These are phyloP conservation scores for Platanista minor DNA, from an alignment of 2,113 vertebrate species.

Conservation along the genomic window DNA sequence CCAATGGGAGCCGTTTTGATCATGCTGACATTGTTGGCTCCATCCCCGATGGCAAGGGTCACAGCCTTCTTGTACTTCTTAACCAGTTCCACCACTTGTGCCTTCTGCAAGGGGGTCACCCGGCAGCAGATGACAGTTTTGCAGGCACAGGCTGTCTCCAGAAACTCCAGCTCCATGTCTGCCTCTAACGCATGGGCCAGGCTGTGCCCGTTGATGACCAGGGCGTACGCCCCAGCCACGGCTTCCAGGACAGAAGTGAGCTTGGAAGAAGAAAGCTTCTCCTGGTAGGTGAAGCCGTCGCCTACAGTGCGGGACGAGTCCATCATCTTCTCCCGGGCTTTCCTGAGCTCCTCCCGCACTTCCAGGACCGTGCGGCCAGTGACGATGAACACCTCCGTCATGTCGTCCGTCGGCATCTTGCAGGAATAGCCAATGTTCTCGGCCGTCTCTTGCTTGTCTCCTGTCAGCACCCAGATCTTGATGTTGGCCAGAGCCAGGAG, in stretches of 20 bases:
- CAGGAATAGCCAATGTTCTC: slow-evolving; percentile 97
- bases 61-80: slow-evolving; percentile 95
- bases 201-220: slow-evolving; percentile 94
- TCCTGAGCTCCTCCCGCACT: slow-evolving; percentile 93
- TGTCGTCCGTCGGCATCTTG: slow-evolving; percentile 95
- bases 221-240: slow-evolving; percentile 90
- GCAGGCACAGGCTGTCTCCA: slow-evolving; percentile 91
- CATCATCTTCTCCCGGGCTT: slow-evolving; percentile 90
- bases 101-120: slow-evolving; percentile 95
- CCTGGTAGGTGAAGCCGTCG: slow-evolving; percentile 83
- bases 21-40: slow-evolving; percentile 97
- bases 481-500: slow-evolving; percentile 93
- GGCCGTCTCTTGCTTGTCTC: slow-evolving; percentile 96
- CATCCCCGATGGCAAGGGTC: slow-evolving; percentile 93
- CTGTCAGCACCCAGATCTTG: slow-evolving; percentile 96
- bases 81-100: slow-evolving; percentile 95
- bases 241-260: slow-evolving; percentile 87
- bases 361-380: slow-evolving; percentile 92
- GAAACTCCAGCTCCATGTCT: slow-evolving; percentile 94
- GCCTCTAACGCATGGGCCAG: slow-evolving; percentile 94
- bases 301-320: slow-evolving; percentile 76
- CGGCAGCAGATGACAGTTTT: slow-evolving; percentile 95
- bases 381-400: slow-evolving; percentile 92
- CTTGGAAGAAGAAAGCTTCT: slow-evolving; percentile 74
- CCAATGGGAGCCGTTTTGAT: slow-evolving; percentile 96